Conservation (phyloP, 2,888 invertebrate genomes). For the Galerucella calmariensis region DNA sequence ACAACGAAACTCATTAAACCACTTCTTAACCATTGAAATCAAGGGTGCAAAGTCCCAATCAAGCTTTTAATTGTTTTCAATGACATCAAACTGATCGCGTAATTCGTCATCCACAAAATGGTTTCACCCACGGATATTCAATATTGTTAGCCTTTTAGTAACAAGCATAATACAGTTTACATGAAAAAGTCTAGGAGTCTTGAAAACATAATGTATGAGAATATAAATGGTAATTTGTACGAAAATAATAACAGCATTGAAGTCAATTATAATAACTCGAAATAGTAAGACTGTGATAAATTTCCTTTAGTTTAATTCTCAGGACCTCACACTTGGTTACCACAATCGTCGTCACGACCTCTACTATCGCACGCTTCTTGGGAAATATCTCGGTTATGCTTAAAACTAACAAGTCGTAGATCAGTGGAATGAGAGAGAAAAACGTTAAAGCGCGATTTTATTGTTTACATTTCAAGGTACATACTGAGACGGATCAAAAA, state of each 20-base stretch:
- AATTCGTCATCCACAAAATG: too few relatives aligned
- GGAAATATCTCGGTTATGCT: slow-evolving; percentile 33
- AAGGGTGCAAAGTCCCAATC: too few relatives aligned
- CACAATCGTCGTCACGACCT: slow-evolving; percentile 39
- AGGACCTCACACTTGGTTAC: slow-evolving; percentile 40
- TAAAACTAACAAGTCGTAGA: slow-evolving; percentile 22
- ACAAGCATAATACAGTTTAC: too few relatives aligned
- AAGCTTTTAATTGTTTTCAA: too few relatives aligned
- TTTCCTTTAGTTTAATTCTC: slow-evolving; percentile 29
- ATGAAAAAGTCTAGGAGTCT: background rate
- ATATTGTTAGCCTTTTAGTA: too few relatives aligned
- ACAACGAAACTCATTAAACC: too few relatives aligned
- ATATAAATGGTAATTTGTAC: slow-evolving; percentile 23
- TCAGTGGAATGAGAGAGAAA: background rate
- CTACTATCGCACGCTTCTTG: slow-evolving; percentile 39
- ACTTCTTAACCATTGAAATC: too few relatives aligned
- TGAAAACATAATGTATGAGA: background rate
- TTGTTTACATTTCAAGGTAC: too few relatives aligned
- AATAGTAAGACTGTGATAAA: slow-evolving; percentile 32
- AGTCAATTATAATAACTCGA: slow-evolving; percentile 24
- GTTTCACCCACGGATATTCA: too few relatives aligned
- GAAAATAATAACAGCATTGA: slow-evolving; percentile 19
- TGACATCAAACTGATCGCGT: too few relatives aligned
- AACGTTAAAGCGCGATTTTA: slow-evolving; percentile 13
- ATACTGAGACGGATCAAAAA: too few relatives aligned